Evolutionary conservation across 2,888 invertebrate species (phyloP).

Genomic region (Xanthorhoe spadicearia): DNA sequence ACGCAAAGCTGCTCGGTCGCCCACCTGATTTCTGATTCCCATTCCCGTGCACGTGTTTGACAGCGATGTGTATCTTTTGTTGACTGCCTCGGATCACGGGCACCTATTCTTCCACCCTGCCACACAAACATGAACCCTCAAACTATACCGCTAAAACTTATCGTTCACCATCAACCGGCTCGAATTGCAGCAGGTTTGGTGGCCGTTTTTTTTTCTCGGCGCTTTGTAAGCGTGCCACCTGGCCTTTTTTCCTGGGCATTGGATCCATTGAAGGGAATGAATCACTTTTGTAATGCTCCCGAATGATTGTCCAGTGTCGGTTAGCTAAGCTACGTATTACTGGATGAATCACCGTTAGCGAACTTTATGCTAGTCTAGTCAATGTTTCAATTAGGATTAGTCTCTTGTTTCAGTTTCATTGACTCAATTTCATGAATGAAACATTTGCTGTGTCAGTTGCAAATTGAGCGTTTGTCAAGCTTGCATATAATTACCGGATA

Average conservation of each 20-base stretch:
- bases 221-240: constrained; percentile 77
- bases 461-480: constrained; percentile 25
- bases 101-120: constrained; percentile 54
- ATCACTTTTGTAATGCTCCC: constrained; percentile 68
- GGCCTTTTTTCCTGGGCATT: constrained; percentile 76
- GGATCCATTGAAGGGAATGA: constrained; percentile 72
- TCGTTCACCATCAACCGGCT: constrained; percentile 49
- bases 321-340: constrained; percentile 43
- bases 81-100: constrained; percentile 63
- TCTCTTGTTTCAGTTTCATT: constrained; percentile 46
- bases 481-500: constrained; percentile 17
- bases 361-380: constrained; percentile 31
- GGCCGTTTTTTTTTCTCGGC: constrained; percentile 68
- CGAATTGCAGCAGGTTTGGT: constrained; percentile 60
- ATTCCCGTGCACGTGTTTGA: constrained; percentile 76
- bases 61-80: constrained; percentile 72
- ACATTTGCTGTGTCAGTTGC: constrained; percentile 45
- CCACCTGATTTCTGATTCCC: constrained; percentile 76
- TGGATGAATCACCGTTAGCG: constrained; percentile 53
- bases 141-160: constrained; percentile 51
- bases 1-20: constrained; percentile 49
- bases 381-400: constrained; percentile 23
- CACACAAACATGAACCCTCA: constrained; percentile 63
- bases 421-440: constrained; percentile 40
- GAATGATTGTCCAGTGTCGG: constrained; percentile 57